phyloP scores from a whole-genome alignment of 1,140 invertebrate species.

The Adelges cooleyi region DNA sequence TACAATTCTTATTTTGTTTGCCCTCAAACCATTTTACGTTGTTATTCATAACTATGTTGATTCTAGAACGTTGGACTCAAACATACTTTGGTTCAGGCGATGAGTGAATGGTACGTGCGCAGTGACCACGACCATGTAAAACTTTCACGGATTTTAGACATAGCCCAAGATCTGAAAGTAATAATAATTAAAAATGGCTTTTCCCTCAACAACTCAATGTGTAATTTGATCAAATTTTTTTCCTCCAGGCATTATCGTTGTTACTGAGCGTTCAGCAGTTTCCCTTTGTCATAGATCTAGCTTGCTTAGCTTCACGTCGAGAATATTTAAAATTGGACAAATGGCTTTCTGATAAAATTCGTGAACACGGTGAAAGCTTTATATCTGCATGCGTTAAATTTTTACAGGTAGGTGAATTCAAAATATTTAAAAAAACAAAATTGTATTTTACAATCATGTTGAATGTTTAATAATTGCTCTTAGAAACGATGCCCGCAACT shows the following conservation, averaged over 20 bases:
- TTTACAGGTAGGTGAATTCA: slow-evolving; percentile 37
- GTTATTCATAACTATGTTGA: not conserved
- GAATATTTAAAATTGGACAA: slow-evolving; percentile 98
- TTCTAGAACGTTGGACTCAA: slow-evolving; percentile 48
- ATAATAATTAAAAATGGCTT: too few relatives aligned
- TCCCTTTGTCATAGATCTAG: slow-evolving; percentile 93
- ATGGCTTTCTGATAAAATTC: slow-evolving; percentile 93
- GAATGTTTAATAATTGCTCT: slow-evolving; percentile 35
- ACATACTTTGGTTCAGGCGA: slow-evolving; percentile 84
- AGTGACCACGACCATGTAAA: slow-evolving; percentile 85
- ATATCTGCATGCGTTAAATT: slow-evolving; percentile 76
- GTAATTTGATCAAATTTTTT: not conserved
- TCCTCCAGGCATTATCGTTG: slow-evolving; percentile 61
- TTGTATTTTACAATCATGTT: not conserved
- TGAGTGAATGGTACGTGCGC: slow-evolving; percentile 93
- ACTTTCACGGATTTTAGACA: slow-evolving; percentile 85
- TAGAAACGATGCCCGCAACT: slow-evolving; percentile 78
- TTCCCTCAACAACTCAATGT: too few relatives aligned
- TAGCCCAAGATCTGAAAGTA: slow-evolving; percentile 90
- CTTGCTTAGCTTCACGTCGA: slow-evolving; percentile 86
- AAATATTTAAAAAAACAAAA: not conserved
- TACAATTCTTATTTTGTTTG: slow-evolving; percentile 19
- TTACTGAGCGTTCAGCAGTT: slow-evolving; percentile 88
- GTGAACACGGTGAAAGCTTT: slow-evolving; percentile 84
- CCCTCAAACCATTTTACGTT: too few relatives aligned